phyloP scores from a whole-genome alignment of 2,888 invertebrate species.

The Drosophila borborema region DNA sequence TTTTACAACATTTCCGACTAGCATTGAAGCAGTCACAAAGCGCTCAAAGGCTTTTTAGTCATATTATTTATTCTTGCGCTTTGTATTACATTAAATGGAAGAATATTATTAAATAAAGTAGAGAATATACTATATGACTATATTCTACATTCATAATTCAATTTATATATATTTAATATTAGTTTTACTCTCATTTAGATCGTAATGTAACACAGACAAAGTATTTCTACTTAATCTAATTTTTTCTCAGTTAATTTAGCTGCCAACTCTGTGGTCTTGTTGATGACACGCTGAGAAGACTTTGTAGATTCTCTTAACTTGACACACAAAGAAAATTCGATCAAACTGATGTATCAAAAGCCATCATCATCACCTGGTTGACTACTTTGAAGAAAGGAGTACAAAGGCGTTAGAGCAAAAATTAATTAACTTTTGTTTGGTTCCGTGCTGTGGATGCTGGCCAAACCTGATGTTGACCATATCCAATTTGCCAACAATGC shows the following conservation, averaged over 20 bases:
- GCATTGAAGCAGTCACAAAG: constrained; percentile 6
- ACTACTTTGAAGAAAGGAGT: constrained; percentile 12
- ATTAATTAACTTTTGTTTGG: constrained; percentile 64
- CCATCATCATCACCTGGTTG: constrained; percentile 3
- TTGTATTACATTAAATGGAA: not conserved
- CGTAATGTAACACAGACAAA: not conserved
- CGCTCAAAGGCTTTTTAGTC: constrained; percentile 2
- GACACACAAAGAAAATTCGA: constrained; percentile 17
- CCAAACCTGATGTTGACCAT: constrained; percentile 16
- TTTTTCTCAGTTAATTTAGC: not conserved
- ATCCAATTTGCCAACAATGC: constrained; percentile 28
- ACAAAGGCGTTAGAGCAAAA: constrained; percentile 44
- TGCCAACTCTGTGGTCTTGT: not conserved
- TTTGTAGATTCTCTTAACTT: not conserved
- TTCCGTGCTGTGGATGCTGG: constrained; percentile 17
- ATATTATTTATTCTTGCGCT: not conserved
- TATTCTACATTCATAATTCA: not conserved
- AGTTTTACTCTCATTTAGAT: too few relatives aligned
- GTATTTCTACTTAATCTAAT: not conserved
- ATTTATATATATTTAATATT: not conserved
- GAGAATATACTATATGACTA: not conserved
- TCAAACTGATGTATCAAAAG: constrained; percentile 13
- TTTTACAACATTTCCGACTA: constrained; percentile 8
- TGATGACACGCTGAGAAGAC: not conserved
- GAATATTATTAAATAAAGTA: not conserved